phyloP scores from a whole-genome alignment of 2,113 vertebrate genomes.

The Asarcornis scutulata region DNA sequence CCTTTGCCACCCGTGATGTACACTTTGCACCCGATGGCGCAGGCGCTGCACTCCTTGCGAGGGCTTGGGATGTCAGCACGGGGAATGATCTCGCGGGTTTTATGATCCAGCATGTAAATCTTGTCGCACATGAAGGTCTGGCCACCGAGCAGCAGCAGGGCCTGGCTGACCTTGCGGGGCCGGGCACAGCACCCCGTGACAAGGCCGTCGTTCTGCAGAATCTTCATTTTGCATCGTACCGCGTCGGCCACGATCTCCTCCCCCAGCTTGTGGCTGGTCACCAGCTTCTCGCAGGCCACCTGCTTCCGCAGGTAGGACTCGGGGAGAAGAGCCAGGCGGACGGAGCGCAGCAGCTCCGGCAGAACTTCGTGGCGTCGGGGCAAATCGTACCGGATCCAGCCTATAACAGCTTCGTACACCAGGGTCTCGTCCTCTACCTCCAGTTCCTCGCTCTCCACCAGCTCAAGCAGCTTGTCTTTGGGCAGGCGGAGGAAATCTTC shows the following conservation, averaged over 20 bases:
- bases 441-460: slow-evolving; percentile 70
- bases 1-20: slow-evolving; percentile 84
- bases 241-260: slow-evolving; percentile 84
- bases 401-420: slow-evolving; percentile 83
- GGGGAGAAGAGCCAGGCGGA: slow-evolving; percentile 80
- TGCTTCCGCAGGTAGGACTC: slow-evolving; percentile 58
- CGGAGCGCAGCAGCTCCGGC: slow-evolving; percentile 79
- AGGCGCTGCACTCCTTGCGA: slow-evolving; percentile 84
- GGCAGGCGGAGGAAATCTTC: slow-evolving; percentile 86
- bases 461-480: slow-evolving; percentile 78
- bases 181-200: slow-evolving; percentile 83
- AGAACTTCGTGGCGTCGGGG: slow-evolving; percentile 79
- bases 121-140: slow-evolving; percentile 88
- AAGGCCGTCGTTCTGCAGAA: slow-evolving; percentile 82
- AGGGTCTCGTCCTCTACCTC: slow-evolving; percentile 62
- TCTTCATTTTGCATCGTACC: slow-evolving; percentile 83
- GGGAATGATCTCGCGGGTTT: slow-evolving; percentile 84
- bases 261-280: slow-evolving; percentile 83
- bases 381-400: slow-evolving; percentile 84
- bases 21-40: slow-evolving; percentile 84
- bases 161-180: slow-evolving; percentile 83
- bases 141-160: slow-evolving; percentile 82
- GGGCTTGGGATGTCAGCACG: slow-evolving; percentile 85
- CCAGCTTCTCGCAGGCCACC: slow-evolving; percentile 75
- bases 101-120: slow-evolving; percentile 81